Evolutionary conservation across 2,113 vertebrate genomes (phyloP).

Genomic region (Rana temporaria): DNA sequence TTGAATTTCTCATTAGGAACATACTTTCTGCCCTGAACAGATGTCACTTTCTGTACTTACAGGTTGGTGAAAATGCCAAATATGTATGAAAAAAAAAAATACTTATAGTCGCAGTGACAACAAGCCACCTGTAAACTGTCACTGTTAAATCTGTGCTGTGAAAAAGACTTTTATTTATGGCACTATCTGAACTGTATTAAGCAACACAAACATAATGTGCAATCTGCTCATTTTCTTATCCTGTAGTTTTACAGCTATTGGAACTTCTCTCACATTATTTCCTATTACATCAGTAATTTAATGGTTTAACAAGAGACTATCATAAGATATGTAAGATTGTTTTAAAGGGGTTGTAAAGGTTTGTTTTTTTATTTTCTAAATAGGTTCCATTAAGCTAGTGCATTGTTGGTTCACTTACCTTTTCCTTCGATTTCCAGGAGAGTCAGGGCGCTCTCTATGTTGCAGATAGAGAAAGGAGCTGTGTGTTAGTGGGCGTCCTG

Average conservation of each 20-base stretch:
- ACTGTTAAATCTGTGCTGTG: constrained; percentile 34
- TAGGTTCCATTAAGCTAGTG: no score
- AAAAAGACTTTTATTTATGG: constrained; percentile 26
- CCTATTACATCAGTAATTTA: no score
- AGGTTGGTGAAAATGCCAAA: background rate
- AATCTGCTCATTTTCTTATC: constrained; percentile 17
- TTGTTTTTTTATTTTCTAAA: no score
- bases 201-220: background rate
- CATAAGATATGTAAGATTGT: no score
- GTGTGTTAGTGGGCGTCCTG: no score
- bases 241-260: background rate
- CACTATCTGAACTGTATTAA: background rate
- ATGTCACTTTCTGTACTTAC: background rate
- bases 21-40: background rate
- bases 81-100: background rate
- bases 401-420: no score
- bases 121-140: constrained; percentile 21
- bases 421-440: no score
- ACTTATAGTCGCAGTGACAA: background rate
- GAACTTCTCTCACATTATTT: no score
- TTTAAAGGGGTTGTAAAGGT: no score
- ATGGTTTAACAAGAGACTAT: no score
- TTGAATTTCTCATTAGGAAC: background rate
- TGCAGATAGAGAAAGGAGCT: no score
- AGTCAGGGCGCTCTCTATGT: no score